phyloP scores from a whole-genome alignment of 2,888 invertebrate species.

The Parthenolecanium corni region DNA sequence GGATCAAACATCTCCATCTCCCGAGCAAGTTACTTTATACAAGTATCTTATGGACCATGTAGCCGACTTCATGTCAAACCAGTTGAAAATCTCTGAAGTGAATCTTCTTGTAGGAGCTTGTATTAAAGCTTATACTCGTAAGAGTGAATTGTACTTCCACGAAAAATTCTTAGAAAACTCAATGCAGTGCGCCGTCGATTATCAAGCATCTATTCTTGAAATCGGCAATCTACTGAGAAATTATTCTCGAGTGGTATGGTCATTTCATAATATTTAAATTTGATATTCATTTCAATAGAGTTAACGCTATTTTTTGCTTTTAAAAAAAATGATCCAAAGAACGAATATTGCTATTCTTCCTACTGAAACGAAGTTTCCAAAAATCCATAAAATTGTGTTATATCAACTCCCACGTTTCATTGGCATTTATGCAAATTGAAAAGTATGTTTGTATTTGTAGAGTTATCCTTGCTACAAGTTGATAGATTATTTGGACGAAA shows the following conservation, averaged over 20 bases:
- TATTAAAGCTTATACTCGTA: not conserved
- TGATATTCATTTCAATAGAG: too few species aligned
- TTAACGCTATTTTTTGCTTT: too few species aligned
- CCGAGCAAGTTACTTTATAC: not conserved
- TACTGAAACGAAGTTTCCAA: too few species aligned
- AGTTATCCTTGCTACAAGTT: conserved; percentile 4
- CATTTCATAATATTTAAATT: too few species aligned
- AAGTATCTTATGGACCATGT: not conserved
- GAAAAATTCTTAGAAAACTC: not conserved
- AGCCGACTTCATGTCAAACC: not conserved
- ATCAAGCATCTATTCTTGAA: not conserved
- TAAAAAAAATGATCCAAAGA: too few species aligned
- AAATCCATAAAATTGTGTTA: too few species aligned
- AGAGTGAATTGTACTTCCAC: not conserved
- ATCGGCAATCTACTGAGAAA: not conserved
- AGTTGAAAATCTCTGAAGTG: not conserved
- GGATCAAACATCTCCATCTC: not conserved
- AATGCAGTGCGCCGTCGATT: not conserved
- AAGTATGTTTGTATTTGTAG: not conserved
- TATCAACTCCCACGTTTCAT: too few species aligned
- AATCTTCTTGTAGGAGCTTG: not conserved
- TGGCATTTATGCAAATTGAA: too few species aligned
- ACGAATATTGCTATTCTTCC: too few species aligned
- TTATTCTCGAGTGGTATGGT: not conserved
- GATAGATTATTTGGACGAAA: conserved; percentile 6